Percentiles rank a stretch among this genome's conserved stretches.
Conservation (phyloP, 2,888 invertebrate genomes). For the Vesta saturnalis region DNA sequence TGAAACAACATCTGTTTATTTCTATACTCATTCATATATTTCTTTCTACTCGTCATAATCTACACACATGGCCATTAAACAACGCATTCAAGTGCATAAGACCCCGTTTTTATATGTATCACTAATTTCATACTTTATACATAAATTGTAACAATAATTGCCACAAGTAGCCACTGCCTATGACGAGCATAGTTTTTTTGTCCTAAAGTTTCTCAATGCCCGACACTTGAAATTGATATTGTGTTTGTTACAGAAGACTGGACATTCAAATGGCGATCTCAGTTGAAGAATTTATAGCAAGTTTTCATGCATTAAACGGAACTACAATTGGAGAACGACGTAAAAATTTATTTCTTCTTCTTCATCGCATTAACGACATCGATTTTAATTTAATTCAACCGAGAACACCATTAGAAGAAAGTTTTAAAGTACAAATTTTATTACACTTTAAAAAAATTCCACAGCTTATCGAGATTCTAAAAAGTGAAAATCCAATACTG, state of each 20-base stretch:
- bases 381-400: slow-evolving; percentile 16
- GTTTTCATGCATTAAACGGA: slow-evolving; percentile 17
- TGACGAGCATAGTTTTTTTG: too few relatives aligned
- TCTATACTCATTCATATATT: too few relatives aligned
- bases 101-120: too few relatives aligned
- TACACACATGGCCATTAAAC: too few relatives aligned
- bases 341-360: slow-evolving; percentile 13
- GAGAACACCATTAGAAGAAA: slow-evolving; percentile 22
- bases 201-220: too few relatives aligned
- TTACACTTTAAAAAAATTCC: slow-evolving; percentile 28
- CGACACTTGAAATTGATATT: too few relatives aligned
- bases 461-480: slow-evolving; percentile 33
- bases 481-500: slow-evolving; percentile 30
- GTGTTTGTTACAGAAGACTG: slow-evolving; percentile 6
- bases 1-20: too few relatives aligned
- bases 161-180: too few relatives aligned
- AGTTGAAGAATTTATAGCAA: slow-evolving; percentile 8
- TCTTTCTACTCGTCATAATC: too few relatives aligned
- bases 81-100: too few relatives aligned
- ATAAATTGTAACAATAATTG: too few relatives aligned
- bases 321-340: slow-evolving; percentile 23
- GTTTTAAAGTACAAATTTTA: slow-evolving; percentile 27
- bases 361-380: not conserved
- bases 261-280: not conserved
- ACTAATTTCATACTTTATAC: too few relatives aligned